Conservation (phyloP, 2,113 vertebrate species). For the Acrocephalus kingi region DNA sequence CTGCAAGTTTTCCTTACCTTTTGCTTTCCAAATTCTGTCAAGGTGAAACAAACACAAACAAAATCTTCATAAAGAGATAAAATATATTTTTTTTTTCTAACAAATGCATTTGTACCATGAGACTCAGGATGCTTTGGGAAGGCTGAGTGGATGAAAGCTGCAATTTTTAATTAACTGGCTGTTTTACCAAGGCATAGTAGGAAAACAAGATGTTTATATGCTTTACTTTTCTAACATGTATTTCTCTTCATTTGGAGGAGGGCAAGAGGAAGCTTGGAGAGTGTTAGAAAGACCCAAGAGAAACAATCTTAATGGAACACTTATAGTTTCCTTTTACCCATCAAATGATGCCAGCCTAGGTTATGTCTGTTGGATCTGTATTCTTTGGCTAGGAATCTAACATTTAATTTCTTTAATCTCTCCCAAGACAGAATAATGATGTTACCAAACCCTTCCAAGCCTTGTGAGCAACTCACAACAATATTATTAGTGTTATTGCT, state of each 20-base stretch:
- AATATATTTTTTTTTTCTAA: not conserved
- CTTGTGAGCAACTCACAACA: constrained; percentile 13
- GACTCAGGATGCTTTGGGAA: not conserved
- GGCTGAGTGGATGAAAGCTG: not conserved
- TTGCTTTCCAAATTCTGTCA: not conserved
- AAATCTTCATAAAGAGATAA: not conserved
- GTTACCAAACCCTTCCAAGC: constrained; percentile 23
- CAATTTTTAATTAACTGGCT: not conserved
- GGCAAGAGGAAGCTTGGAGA: not conserved
- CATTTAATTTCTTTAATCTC: constrained; percentile 32
- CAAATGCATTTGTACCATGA: not conserved
- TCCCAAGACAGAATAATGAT: constrained; percentile 19
- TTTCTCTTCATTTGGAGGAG: not conserved
- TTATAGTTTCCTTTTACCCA: constrained; percentile 19
- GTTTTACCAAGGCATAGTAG: not conserved
- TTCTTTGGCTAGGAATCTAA: constrained; percentile 1
- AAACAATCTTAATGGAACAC: not conserved
- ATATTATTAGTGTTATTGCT: constrained; percentile 26
- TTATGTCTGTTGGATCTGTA: not conserved
- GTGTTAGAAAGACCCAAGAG: not conserved
- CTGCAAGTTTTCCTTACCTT: not conserved
- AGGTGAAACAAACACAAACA: not conserved
- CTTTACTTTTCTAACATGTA: not conserved
- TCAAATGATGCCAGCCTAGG: not conserved
- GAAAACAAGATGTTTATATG: not conserved